Evolutionary conservation across 2,113 vertebrate species (phyloP), one percentile per base, ranked within the genome.

Genomic region (Pagrus major): DNA sequence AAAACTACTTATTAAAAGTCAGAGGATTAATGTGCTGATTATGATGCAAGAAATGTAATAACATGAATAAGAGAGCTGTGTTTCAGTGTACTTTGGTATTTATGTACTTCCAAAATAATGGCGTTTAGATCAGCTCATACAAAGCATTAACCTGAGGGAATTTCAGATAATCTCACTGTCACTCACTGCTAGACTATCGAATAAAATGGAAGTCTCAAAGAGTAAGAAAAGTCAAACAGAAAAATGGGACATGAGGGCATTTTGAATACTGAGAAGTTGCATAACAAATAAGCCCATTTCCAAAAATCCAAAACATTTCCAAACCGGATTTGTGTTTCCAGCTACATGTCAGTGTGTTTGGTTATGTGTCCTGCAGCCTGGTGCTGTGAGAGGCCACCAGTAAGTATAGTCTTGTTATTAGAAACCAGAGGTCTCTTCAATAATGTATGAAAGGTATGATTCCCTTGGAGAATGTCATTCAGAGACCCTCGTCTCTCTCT

Each of bases 371-470:
- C 37, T 14, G 29, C 39, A 61, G 64, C 39, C 18, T 29, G 11
- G 1, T 25, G 37, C 41, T 54, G 71, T 63, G 65, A 10, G 49
- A 78, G 14, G 23, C 47, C 42, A 55, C 33, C 25, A 20, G 70
- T 76, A 88, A 88, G 88, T 78, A 86, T 61, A 65, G 81, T 15
- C 46, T 31, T 61, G 66, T 82, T 83, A 85, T 60, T 66, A 35
- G 68, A 77, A 73, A 63, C 64, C 59, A 80, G 70, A 55, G 71
- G 80, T 58, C 66, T 74, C 37, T 73, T 87, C 54, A 86, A 91
- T 89, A 91, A 86, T 86, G 67, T 44, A 92, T 90, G 76, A 87
- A 37, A 58, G 59, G 54, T 82, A 56, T 70, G 65, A 82, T 88
- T 84, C 67, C 29, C 84, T 58, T 80, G 81, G 72, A 91, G 75